Evolutionary conservation across 1,140 invertebrate species (phyloP).

Genomic region (Bombus pascuorum): DNA sequence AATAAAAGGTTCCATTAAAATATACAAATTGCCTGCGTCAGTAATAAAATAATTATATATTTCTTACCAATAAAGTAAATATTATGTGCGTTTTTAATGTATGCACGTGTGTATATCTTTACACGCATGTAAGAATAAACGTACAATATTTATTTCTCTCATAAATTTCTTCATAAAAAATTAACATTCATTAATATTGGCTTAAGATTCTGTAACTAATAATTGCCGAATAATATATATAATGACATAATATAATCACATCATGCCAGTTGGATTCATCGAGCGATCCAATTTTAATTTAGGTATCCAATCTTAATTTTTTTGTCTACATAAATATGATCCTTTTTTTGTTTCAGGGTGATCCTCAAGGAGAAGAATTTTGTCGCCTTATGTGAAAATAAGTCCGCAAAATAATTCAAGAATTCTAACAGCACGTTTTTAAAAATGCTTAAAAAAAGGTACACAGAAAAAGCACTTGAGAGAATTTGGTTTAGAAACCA

Average conservation of each 20-base stretch:
- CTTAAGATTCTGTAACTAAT: conserved; percentile 36
- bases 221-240: conserved; percentile 29
- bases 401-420: conserved; percentile 59
- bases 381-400: conserved; percentile 85
- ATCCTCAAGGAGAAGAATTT: conserved; percentile 84
- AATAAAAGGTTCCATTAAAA: neutral
- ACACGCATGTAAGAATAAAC: conserved; percentile 12
- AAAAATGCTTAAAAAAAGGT: conserved; percentile 29
- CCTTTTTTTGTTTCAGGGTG: conserved; percentile 80
- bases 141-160: neutral
- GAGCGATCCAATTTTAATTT: neutral
- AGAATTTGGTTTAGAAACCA: conserved; percentile 43
- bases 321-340: conserved; percentile 36
- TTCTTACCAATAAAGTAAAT: neutral
- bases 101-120: neutral
- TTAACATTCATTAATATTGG: conserved; percentile 50
- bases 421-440: conserved; percentile 50
- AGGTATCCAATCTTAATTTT: conserved; percentile 6
- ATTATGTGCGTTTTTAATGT: neutral
- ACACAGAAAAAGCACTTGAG: conserved; percentile 60
- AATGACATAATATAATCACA: conserved; percentile 1
- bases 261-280: conserved; percentile 27
- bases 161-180: neutral
- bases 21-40: neutral
- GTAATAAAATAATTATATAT: neutral